Evolutionary conservation across 2,797 vertebrate species (phyloP).

Genomic region (Alosa sapidissima): DNA sequence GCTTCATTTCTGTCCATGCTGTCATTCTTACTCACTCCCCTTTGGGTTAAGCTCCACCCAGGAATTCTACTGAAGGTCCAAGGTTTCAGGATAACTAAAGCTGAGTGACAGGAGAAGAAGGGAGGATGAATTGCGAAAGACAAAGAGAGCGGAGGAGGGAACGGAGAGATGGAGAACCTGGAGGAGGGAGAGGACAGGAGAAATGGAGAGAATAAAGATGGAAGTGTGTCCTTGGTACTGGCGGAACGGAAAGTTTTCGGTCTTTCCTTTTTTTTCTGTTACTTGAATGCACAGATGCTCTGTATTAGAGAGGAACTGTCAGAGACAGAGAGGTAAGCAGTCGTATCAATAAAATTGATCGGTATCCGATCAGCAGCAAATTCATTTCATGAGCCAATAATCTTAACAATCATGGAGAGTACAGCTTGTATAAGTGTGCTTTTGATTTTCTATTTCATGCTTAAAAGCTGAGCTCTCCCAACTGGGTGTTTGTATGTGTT

Average conservation of each 20-base stretch:
- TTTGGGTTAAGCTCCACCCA: too few species aligned
- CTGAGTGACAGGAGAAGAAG: neutral
- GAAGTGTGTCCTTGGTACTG: neutral
- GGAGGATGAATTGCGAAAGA: neutral
- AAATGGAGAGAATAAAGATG: neutral
- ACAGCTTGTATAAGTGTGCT: neutral
- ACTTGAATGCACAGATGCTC: too few species aligned
- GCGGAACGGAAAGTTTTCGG: neutral
- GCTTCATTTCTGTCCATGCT: neutral
- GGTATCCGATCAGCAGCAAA: neutral
- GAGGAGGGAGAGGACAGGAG: neutral
- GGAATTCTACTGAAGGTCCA: neutral
- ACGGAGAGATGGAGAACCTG: neutral
- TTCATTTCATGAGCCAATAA: neutral
- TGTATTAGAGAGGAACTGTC: too few species aligned
- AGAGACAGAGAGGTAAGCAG: neutral
- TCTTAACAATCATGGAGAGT: neutral
- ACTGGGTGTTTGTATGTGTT: neutral
- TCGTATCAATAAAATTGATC: neutral
- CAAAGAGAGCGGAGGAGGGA: neutral
- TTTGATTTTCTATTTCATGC: neutral
- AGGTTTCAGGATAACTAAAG: neutral
- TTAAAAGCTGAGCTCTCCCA: neutral
- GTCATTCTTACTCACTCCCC: neutral
- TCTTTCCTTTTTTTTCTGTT: too few species aligned